Base-by-base conservation (phyloP, 1,140 invertebrate genomes). In the Choristoneura fumiferana region DNA sequence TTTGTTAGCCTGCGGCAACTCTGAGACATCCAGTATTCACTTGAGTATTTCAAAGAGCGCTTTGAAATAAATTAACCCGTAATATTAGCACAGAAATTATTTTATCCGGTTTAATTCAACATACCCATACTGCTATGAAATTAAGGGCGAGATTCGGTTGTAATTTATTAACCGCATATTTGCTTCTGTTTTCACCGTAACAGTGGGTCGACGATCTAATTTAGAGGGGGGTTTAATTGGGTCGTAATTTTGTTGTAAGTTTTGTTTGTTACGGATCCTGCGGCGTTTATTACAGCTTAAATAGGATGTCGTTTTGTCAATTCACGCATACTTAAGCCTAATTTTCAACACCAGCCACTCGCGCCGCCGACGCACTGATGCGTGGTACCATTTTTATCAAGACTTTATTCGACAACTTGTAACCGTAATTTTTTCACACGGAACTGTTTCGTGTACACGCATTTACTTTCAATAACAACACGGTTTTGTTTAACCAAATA, bases 211-310 rank as follows among this genome's bases (percentile, higher is more conserved):
- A 71, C 63, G 60, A 72, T 69, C 71, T 71, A 66, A 72, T 75
- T 49, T 70, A 69, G 63, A 63, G 70, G 63, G 66, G 64, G 66
- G 67, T 64, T 69, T 73, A 77, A 77, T 75, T 73, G 66, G 63
- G 58, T 65, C 61, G 63, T 73, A 74, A 77, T 73, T 74, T 58
- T 57, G 58, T 55, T 35, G 54, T 65, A 64, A 65, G 40, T 71
- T 76, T 63, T 59, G 63, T 71, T 71, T 68, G 52, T 57, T 58
- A 54, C 35, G 40, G 34, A 38, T 14, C 63, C 58, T 60, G 22
- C 33, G 57, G 40, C 57, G 49, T 60, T 67, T 63, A 39, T 53
- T 63, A 55, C 62, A 39, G 10, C 53, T 17, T 45, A 56, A 43
- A 40, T 38, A 36, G 18, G 15, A 45, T 53, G 54, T 56, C 49